A percentile compares a stretch with the other conserved stretches of the same genome.
phyloP scores from a whole-genome alignment of 2,797 vertebrate species.

The Threskiornis aethiopicus region DNA sequence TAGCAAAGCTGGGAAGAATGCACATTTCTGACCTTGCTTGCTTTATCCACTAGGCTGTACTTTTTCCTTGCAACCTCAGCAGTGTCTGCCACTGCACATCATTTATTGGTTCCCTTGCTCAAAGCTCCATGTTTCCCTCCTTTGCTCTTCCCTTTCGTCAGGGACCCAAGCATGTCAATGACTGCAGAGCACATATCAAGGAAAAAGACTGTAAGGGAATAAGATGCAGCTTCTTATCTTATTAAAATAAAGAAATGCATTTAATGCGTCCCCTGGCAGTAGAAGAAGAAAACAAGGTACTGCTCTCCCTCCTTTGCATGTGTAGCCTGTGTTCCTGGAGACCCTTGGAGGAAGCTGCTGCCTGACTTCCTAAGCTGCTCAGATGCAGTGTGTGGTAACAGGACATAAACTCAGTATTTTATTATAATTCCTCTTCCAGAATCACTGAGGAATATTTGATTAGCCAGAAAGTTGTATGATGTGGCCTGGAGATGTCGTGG shows the following conservation, averaged over 20 bases:
- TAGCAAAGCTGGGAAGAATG: background rate
- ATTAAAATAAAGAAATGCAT: background rate
- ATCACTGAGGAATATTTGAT: background rate
- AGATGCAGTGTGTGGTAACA: fast-evolving
- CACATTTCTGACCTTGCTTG: background rate
- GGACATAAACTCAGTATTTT: background rate
- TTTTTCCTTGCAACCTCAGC: background rate
- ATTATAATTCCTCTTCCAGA: background rate
- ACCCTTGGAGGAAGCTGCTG: background rate
- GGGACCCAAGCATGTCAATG: background rate
- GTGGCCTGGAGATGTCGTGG: background rate
- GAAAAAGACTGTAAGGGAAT: background rate
- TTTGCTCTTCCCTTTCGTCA: background rate
- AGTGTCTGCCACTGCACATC: background rate
- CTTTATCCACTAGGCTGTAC: background rate
- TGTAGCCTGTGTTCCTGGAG: background rate
- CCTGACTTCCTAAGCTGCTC: background rate
- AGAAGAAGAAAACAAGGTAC: background rate
- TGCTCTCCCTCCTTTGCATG: background rate
- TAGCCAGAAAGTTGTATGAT: background rate
- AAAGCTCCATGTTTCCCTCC: background rate
- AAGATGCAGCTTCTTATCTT: background rate
- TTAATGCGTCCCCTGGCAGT: background rate
- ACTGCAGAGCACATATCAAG: background rate
- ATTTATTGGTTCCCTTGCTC: background rate